Evolutionary conservation across 2,888 invertebrate species (phyloP).

Genomic region (Drosophila aldrichi): DNA sequence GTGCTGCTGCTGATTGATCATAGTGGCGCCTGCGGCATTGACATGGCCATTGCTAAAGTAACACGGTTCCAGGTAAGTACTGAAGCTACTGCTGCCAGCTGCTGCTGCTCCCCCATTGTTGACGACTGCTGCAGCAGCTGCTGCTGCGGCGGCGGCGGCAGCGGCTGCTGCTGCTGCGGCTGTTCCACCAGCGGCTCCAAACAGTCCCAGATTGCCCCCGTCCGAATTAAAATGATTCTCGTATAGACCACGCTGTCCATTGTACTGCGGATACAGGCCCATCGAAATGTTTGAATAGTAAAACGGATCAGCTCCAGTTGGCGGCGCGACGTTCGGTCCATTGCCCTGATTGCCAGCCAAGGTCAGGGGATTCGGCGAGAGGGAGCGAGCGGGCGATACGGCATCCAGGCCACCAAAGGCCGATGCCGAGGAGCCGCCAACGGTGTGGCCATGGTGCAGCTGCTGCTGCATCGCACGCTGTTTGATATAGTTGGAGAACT

Average conservation of each 20-base stretch:
- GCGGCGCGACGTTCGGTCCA: not conserved
- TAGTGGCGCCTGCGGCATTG: slow-evolving; percentile 6
- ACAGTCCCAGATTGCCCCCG: slow-evolving; percentile 54
- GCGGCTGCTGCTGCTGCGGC: not conserved
- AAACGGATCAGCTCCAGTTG: slow-evolving; percentile 85
- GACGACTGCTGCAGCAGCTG: not conserved
- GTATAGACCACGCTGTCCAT: slow-evolving; percentile 81
- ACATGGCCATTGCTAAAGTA: slow-evolving; percentile 76
- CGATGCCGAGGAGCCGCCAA: slow-evolving; percentile 78
- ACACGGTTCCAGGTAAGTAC: slow-evolving; percentile 83
- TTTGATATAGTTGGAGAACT: slow-evolving; percentile 98
- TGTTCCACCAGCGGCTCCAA: slow-evolving; percentile 20
- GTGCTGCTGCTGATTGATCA: slow-evolving; percentile 31
- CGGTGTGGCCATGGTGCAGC: slow-evolving; percentile 86
- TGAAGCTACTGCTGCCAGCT: slow-evolving; percentile 68
- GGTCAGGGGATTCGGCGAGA: slow-evolving; percentile 87
- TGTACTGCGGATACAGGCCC: slow-evolving; percentile 84
- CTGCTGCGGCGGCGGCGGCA: not conserved
- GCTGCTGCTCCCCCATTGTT: not conserved
- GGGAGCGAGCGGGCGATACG: slow-evolving; percentile 87
- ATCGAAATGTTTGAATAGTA: slow-evolving; percentile 87
- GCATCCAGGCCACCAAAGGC: slow-evolving; percentile 86
- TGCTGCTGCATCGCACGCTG: slow-evolving; percentile 97
- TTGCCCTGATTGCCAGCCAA: slow-evolving; percentile 83
- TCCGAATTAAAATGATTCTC: slow-evolving; percentile 82